A percentile compares a stretch with the other conserved stretches of the same genome.
Conservation (phyloP, 2,888 invertebrate species). For the Vanessa cardui region DNA sequence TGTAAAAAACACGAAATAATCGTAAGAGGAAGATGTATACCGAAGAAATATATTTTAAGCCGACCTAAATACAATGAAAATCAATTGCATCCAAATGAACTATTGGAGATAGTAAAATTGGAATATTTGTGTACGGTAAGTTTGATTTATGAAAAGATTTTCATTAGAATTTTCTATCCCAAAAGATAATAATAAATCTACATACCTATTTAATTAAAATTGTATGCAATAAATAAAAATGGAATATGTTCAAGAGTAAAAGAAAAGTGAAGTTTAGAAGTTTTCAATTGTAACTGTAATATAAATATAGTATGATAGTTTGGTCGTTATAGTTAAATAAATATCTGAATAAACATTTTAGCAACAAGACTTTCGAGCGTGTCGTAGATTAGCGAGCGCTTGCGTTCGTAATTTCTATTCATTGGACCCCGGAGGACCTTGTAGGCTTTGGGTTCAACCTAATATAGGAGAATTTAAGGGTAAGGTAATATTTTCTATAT, state of each 20-base stretch:
- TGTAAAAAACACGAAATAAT: conserved; percentile 59
- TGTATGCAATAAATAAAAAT: no score
- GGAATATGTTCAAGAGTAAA: no score
- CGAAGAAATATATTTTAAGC: conserved; percentile 57
- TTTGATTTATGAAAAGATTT: conserved; percentile 17
- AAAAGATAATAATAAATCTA: no score
- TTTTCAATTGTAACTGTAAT: no score
- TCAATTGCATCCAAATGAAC: conserved; percentile 54
- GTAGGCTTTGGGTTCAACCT: conserved; percentile 67
- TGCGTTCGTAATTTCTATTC: conserved; percentile 68
- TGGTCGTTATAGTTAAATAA: neutral
- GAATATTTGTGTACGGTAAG: conserved; percentile 73
- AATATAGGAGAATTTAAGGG: conserved; percentile 55
- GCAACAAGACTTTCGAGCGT: conserved; percentile 49
- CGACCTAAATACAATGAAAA: conserved; percentile 65
- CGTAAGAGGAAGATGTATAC: conserved; percentile 61
- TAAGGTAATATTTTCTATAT: conserved; percentile 38
- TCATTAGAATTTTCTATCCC: no score
- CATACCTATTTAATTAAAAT: no score
- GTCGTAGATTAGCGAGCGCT: conserved; percentile 58
- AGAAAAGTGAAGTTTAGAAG: no score
- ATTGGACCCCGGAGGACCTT: conserved; percentile 64
- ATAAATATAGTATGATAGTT: no score
- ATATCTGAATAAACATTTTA: conserved; percentile 24
- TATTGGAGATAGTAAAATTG: conserved; percentile 64